These are phyloP conservation scores for Vombatus ursinus DNA, from an alignment of 2,113 vertebrate genomes.

Conservation along the genomic window DNA sequence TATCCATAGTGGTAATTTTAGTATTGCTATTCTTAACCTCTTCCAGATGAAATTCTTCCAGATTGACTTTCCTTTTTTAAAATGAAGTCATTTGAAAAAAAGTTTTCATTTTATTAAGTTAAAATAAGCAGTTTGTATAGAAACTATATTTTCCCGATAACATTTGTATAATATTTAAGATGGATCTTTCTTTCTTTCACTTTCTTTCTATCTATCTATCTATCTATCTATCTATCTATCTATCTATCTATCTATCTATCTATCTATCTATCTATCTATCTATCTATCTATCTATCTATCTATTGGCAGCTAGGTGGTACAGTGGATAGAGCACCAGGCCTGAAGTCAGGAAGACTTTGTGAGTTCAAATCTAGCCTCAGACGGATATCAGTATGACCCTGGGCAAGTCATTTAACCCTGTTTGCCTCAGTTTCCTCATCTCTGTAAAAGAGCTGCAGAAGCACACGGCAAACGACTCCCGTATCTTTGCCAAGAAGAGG, in stretches of 20 bases:
- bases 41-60: constrained; percentile 1
- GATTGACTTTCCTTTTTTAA: constrained; percentile 31
- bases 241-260: too few relatives aligned
- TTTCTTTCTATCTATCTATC: background rate
- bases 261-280: background rate
- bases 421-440: background rate
- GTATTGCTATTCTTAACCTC: background rate
- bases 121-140: background rate
- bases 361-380: background rate
- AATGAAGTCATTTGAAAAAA: background rate
- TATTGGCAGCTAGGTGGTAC: too few relatives aligned
- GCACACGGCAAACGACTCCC: background rate
- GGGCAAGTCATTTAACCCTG: background rate
- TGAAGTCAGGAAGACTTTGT: background rate
- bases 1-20: background rate
- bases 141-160: constrained; percentile 31
- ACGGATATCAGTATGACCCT: background rate
- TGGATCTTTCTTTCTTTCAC: constrained; percentile 57
- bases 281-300: too few relatives aligned
- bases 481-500: background rate
- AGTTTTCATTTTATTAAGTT: background rate
- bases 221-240: too few relatives aligned
- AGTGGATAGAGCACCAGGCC: background rate
- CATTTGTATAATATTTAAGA: constrained; percentile 31
- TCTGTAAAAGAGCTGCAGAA: background rate